phyloP scores from a whole-genome alignment of 2,113 vertebrate species.

The Oncorhynchus mykiss region DNA sequence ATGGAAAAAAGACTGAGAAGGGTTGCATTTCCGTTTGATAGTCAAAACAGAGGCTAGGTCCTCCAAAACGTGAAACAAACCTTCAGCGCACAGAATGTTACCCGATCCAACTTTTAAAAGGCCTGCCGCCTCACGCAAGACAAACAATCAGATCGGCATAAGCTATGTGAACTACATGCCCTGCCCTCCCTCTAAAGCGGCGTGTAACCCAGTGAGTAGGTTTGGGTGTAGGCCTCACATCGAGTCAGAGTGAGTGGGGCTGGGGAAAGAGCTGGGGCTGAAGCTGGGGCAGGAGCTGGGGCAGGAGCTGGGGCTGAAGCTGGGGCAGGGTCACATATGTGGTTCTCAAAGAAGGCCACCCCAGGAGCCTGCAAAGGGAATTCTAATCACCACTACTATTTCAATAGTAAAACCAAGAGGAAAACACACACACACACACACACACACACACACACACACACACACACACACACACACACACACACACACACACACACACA shows the following conservation, averaged over 20 bases:
- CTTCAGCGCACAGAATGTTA: slow-evolving; percentile 47
- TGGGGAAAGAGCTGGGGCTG: neutral
- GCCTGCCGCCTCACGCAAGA: slow-evolving; percentile 48
- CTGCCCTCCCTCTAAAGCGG: slow-evolving; percentile 60
- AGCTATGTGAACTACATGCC: slow-evolving; percentile 61
- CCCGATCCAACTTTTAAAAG: slow-evolving; percentile 60
- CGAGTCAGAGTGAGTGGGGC: slow-evolving; percentile 9
- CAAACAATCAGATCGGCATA: slow-evolving; percentile 63
- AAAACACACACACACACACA: slow-evolving; percentile 38
- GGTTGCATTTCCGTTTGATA: slow-evolving; percentile 7
- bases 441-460: slow-evolving; percentile 19
- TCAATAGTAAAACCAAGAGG: slow-evolving; percentile 74
- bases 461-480: slow-evolving; percentile 28
- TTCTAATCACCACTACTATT: slow-evolving; percentile 71
- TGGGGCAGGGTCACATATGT: slow-evolving; percentile 26
- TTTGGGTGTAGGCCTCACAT: slow-evolving; percentile 35
- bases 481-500: slow-evolving; percentile 40
- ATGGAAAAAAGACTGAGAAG: neutral
- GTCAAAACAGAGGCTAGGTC: slow-evolving; percentile 28
- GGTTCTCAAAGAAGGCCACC: slow-evolving; percentile 54
- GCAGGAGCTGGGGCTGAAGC: neutral
- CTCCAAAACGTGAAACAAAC: slow-evolving; percentile 46
- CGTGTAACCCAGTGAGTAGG: slow-evolving; percentile 47
- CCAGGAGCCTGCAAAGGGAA: slow-evolving; percentile 53
- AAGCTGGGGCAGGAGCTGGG: neutral